A percentile compares a stretch with the other conserved stretches of the same genome.
These are phyloP conservation scores for Octodon degus DNA, from an alignment of 2,113 vertebrate species.

Conservation along the genomic window DNA sequence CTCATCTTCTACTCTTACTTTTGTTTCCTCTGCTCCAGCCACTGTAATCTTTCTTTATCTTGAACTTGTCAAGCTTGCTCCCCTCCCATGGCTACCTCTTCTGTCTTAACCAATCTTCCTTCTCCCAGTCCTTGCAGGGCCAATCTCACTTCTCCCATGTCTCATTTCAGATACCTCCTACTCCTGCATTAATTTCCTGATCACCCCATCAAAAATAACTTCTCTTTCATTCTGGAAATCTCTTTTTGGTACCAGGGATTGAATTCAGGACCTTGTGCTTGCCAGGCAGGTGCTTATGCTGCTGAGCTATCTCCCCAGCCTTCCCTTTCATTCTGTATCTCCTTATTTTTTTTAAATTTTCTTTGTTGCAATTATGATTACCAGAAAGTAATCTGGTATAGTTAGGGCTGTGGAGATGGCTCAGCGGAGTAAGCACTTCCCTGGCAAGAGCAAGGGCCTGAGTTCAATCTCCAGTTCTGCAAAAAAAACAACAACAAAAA, in stretches of 20 bases:
- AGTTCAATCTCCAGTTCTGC: too few relatives aligned
- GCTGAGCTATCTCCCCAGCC: too few relatives aligned
- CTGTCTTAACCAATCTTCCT: neutral
- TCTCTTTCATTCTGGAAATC: neutral
- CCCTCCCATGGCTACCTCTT: neutral
- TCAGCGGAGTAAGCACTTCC: too few relatives aligned
- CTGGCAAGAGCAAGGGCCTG: too few relatives aligned
- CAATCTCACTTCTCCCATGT: neutral
- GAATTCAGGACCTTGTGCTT: too few relatives aligned
- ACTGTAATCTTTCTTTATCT: neutral
- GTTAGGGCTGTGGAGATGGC: too few relatives aligned
- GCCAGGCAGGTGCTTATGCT: too few relatives aligned
- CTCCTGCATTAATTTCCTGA: neutral
- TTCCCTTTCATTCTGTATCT: neutral
- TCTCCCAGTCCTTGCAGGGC: neutral
- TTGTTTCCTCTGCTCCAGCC: conserved; percentile 16
- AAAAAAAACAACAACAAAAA: too few relatives aligned
- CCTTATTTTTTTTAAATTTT: neutral
- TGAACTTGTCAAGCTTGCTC: neutral
- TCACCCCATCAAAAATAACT: neutral
- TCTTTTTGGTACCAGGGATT: too few relatives aligned
- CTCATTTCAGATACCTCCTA: conserved; percentile 2
- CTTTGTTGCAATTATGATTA: neutral
- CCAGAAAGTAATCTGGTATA: neutral
- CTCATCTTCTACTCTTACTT: neutral